A percentile compares a stretch with the other conserved stretches of the same genome.
Conservation (phyloP, 2,888 invertebrate genomes). For the Drosophila nr. fundita region DNA sequence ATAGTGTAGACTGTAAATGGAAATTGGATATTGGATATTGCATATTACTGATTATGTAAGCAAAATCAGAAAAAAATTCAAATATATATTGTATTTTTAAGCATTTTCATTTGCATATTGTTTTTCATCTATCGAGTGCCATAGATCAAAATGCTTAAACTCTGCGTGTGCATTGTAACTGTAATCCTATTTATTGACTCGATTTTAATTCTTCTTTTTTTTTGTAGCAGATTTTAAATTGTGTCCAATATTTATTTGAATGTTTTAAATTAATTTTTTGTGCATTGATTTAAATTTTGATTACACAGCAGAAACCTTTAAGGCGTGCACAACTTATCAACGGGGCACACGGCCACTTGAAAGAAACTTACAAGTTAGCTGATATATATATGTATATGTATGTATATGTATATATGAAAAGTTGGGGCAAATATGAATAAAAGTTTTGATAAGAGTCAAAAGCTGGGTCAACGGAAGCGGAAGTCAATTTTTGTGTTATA, state of each 20-base stretch:
- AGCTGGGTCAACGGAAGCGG: conserved; percentile 68
- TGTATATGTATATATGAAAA: conserved; percentile 4
- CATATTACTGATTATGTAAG: not conserved
- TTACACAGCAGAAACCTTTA: not conserved
- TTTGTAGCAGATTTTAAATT: not conserved
- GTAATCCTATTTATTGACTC: not conserved
- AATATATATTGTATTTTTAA: not conserved
- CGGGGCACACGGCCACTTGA: not conserved
- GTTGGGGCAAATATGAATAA: conserved; percentile 28
- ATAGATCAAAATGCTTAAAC: not conserved
- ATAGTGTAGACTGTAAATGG: not conserved
- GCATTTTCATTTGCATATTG: not conserved
- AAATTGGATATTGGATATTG: not conserved
- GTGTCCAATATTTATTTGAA: not conserved
- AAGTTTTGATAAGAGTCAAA: conserved; percentile 50
- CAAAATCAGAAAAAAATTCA: not conserved
- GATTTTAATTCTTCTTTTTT: not conserved
- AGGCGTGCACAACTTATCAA: not conserved
- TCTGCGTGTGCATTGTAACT: not conserved
- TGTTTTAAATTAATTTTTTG: not conserved
- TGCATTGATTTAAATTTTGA: not conserved
- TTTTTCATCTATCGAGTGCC: not conserved
- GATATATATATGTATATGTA: not conserved
- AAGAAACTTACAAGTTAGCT: not conserved
- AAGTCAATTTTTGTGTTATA: conserved; percentile 65